Evolutionary conservation across 2,113 vertebrate genomes (phyloP).

Genomic region (Dermatemys mawii): DNA sequence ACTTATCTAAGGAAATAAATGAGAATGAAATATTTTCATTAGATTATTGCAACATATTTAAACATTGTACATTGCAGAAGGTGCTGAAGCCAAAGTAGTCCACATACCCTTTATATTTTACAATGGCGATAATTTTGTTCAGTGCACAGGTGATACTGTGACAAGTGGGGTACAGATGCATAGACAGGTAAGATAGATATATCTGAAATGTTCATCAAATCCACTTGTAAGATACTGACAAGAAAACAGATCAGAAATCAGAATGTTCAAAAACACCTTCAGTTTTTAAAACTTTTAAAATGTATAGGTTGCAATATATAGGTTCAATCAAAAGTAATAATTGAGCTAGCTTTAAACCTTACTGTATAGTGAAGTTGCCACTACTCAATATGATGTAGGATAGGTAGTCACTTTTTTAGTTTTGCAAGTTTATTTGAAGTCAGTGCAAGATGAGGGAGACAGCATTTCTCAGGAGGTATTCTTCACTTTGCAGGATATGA

Average conservation of each 20-base stretch:
- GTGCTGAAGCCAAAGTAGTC: background rate
- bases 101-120: background rate
- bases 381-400: background rate
- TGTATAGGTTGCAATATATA: background rate
- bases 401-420: background rate
- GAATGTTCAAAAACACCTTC: background rate
- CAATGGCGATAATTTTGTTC: background rate
- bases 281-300: background rate
- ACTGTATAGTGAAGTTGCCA: background rate
- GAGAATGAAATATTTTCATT: background rate
- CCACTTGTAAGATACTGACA: background rate
- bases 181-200: background rate
- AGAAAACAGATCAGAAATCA: background rate
- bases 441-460: background rate
- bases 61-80: background rate
- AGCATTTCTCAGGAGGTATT: background rate
- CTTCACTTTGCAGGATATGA: background rate
- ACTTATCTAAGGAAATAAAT: background rate
- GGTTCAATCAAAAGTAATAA: background rate
- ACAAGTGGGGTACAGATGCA: background rate
- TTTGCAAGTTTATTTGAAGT: background rate
- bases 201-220: background rate
- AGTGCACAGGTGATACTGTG: background rate
- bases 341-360: accelerated
- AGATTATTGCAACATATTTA: background rate